Percentiles rank a stretch among this genome's conserved stretches.
Evolutionary conservation across 2,888 invertebrate species (phyloP).

Genomic region (Caenorhabditis doughertyi): DNA sequence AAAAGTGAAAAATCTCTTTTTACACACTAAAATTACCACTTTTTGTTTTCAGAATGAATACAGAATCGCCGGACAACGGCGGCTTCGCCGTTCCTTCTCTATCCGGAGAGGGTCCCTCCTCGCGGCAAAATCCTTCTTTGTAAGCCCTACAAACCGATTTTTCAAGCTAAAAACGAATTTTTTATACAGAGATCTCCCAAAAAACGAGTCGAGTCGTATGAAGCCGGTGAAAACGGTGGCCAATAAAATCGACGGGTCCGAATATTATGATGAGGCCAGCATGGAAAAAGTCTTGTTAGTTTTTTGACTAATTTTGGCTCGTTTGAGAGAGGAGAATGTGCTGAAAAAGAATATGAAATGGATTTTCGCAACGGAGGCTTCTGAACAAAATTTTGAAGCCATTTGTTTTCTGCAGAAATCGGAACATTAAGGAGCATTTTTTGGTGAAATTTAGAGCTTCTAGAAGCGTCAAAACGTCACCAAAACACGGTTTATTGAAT

Average conservation of each 20-base stretch:
- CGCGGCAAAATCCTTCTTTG: background rate
- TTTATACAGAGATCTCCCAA: conserved; percentile 52
- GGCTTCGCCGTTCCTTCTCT: conserved; percentile 13
- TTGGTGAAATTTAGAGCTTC: no score
- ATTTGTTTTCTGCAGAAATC: no score
- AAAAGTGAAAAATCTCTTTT: background rate
- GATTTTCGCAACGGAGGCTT: no score
- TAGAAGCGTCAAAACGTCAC: no score
- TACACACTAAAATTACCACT: no score
- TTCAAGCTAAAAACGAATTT: background rate
- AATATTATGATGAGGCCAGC: conserved; percentile 51
- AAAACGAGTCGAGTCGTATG: conserved; percentile 42
- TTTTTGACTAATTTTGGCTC: background rate
- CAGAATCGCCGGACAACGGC: conserved; percentile 6
- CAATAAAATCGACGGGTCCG: conserved; percentile 51
- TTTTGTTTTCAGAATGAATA: conserved; percentile 13
- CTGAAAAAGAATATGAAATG: no score
- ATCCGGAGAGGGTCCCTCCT: conserved; percentile 13
- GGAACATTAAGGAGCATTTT: no score
- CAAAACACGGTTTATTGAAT: no score
- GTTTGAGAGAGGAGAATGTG: no score
- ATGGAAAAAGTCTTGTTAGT: conserved; percentile 54
- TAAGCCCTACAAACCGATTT: background rate
- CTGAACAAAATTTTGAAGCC: no score
- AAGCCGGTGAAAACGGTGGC: conserved; percentile 53